phyloP scores from a whole-genome alignment of 2,113 vertebrate genomes.

The Colinus virginianus region DNA sequence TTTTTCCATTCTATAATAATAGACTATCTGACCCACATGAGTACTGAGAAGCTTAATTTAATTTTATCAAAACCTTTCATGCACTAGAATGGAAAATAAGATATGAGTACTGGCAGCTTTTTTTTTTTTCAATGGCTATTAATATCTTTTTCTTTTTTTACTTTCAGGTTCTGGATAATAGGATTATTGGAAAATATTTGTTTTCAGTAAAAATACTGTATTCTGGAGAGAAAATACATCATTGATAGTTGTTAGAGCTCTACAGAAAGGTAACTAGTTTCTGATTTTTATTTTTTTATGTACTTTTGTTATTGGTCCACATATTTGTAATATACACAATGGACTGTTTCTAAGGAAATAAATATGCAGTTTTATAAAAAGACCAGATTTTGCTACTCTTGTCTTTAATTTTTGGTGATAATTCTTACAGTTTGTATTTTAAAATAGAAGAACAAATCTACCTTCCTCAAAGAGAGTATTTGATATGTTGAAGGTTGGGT shows the following conservation, averaged over 20 bases:
- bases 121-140: background rate
- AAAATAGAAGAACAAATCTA: background rate
- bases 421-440: background rate
- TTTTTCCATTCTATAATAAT: background rate
- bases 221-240: background rate
- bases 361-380: background rate
- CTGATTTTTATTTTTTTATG: background rate
- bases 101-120: background rate
- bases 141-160: no score
- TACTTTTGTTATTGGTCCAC: background rate
- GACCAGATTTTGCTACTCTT: rapidly evolving
- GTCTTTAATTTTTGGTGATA: background rate
- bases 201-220: rapidly evolving
- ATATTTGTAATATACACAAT: background rate
- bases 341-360: rapidly evolving
- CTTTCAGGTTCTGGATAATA: background rate
- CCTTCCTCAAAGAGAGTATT: background rate
- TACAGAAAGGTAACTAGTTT: background rate
- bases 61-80: slow-evolving; percentile 41
- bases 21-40: background rate
- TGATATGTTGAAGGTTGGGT: background rate
- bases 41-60: background rate
- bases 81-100: background rate
- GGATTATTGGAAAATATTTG: background rate
- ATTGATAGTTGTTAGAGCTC: background rate